Evolutionary conservation across 1,140 invertebrate genomes (phyloP), one percentile per base, ranked within the genome.

Genomic region (Drosophila kanapiae): DNA sequence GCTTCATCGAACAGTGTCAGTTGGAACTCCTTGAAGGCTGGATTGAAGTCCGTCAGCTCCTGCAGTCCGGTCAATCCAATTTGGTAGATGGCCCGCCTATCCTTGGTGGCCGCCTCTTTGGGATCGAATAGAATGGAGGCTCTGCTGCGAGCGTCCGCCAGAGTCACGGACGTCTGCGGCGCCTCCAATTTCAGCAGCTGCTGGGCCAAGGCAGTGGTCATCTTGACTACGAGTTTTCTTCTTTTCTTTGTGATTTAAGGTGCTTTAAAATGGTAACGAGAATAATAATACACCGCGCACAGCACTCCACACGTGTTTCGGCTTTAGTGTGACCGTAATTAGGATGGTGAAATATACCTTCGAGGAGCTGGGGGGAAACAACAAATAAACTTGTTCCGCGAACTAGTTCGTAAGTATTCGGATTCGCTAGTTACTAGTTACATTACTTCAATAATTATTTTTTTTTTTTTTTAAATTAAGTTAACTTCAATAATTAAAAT

Each of bases 121-220:
- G 96, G 95, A 91, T 98, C 96, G 92, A 98, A 99, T 9, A 99
- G 92, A 70, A 99, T 95, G 18, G 98, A 98, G 45, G 95, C 94
- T 56, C 95, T 95, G 78, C 95, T 96, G 81, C 95, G 96, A 71
- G 95, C 94, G 77, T 96, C 95, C 64, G 95, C 93, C 38, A 97
- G 92, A 6, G 96, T 80, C 9, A 94, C 93, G 9, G 94, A 93
- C 10, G 97, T 96, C 91, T 98, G 97, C 0, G 98, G 98, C 4
- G 95, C 94, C 63, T 95, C 95, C 23, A 99, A 93, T 53, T 95
- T 95, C 74, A 96, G 94, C n/a, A 99, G 93, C 93, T 99, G 98
- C 78, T 96, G 95, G 31, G 95, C 95, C 92, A 99, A 94, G 33
- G 97, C 97, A 29, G 97, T 98, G 11, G 94, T 67, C 92, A 93